These are phyloP conservation scores for Telmatochromis sp. DNA, from an alignment of 2,113 vertebrate species.

Conservation along the genomic window DNA sequence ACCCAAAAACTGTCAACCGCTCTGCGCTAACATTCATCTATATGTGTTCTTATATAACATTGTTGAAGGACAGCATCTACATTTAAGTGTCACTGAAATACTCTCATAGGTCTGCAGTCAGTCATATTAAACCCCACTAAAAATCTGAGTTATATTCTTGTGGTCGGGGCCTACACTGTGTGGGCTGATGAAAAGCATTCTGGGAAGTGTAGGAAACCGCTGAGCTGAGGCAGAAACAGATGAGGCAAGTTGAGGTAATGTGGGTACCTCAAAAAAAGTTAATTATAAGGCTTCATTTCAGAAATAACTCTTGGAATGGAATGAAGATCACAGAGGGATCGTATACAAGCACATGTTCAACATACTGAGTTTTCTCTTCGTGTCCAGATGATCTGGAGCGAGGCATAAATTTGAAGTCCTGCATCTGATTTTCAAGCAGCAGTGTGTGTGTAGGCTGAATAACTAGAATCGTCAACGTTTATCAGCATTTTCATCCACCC, in stretches of 20 bases:
- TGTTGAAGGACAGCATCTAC: background rate
- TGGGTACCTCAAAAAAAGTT: background rate
- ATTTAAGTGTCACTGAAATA: background rate
- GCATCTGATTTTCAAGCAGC: background rate
- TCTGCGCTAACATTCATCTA: background rate
- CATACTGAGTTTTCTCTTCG: background rate
- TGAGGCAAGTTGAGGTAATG: background rate
- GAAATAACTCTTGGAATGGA: background rate
- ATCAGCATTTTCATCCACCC: background rate
- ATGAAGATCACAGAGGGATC: background rate
- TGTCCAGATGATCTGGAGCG: background rate
- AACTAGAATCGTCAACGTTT: background rate
- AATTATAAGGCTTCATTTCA: slow-evolving; percentile 1
- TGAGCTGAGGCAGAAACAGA: background rate
- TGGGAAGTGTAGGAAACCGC: slow-evolving; percentile 18
- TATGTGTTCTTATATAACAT: background rate
- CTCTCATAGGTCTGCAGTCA: background rate
- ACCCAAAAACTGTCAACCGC: background rate
- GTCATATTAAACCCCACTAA: background rate
- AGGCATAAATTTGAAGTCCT: background rate
- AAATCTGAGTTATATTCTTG: background rate
- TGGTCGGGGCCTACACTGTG: background rate
- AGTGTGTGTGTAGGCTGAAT: background rate
- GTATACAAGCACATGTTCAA: background rate
- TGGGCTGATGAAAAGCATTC: background rate